Base-by-base conservation (phyloP, 2,888 invertebrate species). In the Sympetrum striolatum region DNA sequence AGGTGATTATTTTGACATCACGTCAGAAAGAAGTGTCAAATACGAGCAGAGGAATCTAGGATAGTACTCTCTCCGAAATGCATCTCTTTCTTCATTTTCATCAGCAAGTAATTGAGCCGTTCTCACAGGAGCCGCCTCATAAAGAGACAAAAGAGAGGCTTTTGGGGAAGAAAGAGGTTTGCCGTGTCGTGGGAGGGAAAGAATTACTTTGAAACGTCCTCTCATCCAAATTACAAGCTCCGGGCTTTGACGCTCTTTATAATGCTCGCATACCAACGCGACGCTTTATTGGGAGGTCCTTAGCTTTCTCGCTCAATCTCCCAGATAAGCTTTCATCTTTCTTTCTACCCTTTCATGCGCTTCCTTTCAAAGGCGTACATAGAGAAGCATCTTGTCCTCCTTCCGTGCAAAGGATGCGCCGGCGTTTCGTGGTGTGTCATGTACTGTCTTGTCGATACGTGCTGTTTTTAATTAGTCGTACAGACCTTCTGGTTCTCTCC, bases 261-360 rank as follows among this genome's bases (percentile, higher is more conserved):
- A 22, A 80, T 22, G 37, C 39, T 44, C 81, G 44, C 25, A 53
- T 53, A 53, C 53, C 53, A 18, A 53, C 18, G 53, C 53, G 53
- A 2, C 18, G 15, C 53, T 53, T 81, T 81, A 48, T 81, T 81
- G 81, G 81, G 81, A 53, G 81, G 81, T 48, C 81, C 48, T 81
- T 53, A 48, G 81, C 81, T 53, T 48, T 81, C 81, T 81, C 81
- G 31, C 48, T 81, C 81, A 81, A 81, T 81, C 81, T 81, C 81
- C 48, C 48, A 81, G 81, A 81, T 81, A 53, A 81, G 81, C 81
- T 81, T 81, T 81, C 81, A 81, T 81, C 81, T 81, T 81, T 48
- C 39, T 80, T 35, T 37, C 39, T 25, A 25, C 44, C 37, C 37
- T 44, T 44, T 44, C 44, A 44, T 44, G 44, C 10, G 10, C 44